Conservation (phyloP, 2,113 vertebrate genomes). For the Pomatorhinus ruficollis region DNA sequence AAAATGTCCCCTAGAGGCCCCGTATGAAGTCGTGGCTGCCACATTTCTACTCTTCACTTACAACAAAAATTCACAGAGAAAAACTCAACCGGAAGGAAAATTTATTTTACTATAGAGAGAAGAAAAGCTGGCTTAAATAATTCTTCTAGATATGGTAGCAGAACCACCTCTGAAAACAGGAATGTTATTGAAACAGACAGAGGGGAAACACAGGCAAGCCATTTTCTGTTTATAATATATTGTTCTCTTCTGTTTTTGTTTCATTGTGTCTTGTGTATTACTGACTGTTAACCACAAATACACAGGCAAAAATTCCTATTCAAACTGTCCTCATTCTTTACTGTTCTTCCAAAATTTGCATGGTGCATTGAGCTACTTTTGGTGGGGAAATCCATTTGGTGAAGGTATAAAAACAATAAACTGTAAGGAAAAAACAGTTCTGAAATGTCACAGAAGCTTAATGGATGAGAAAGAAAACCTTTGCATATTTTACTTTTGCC, state of each 20-base stretch:
- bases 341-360: not conserved
- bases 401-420: not conserved
- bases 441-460: not conserved
- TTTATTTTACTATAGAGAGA: not conserved
- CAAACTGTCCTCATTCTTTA: not conserved
- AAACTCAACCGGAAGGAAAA: not conserved
- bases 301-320: not conserved
- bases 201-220: not conserved
- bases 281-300: not conserved
- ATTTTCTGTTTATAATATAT: not conserved
- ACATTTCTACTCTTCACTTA: not conserved
- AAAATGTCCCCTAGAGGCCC: not conserved
- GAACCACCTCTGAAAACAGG: not conserved
- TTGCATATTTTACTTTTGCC: not conserved
- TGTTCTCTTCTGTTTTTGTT: not conserved
- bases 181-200: not conserved
- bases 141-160: not conserved
- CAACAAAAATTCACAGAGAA: not conserved
- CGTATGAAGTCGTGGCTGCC: not conserved
- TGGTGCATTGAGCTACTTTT: not conserved
- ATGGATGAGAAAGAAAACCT: not conserved
- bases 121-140: not conserved
- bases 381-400: not conserved
- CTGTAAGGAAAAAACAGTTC: not conserved
- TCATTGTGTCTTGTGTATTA: not conserved